A percentile compares a stretch with the other conserved stretches of the same genome.
Conservation (phyloP, 2,113 vertebrate genomes). For the Cygnus buccinator region DNA sequence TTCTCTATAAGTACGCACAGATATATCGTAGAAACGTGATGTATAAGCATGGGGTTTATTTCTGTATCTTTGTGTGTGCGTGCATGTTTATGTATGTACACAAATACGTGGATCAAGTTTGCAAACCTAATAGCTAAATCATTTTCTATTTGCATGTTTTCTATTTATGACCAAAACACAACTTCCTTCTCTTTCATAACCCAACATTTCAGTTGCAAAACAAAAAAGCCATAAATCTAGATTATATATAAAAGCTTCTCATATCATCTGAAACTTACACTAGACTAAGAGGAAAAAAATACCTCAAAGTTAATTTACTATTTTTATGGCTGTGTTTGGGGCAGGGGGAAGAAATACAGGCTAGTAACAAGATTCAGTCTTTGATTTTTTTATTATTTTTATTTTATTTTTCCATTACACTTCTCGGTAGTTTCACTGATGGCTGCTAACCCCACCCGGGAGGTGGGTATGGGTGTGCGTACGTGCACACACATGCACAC, state of each 20-base stretch:
- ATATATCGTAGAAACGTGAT: background rate
- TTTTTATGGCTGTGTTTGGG: background rate
- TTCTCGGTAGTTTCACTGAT: background rate
- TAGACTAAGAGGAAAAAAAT: background rate
- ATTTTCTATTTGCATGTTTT: slow-evolving; percentile 13
- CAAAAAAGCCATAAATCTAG: slow-evolving; percentile 20
- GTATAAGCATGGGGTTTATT: background rate
- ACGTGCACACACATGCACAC: background rate
- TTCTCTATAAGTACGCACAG: background rate
- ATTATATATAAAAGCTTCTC: slow-evolving; percentile 3
- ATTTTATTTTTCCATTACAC: background rate
- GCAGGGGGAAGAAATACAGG: background rate
- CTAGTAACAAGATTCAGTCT: background rate
- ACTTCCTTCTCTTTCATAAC: slow-evolving; percentile 25
- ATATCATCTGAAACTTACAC: background rate
- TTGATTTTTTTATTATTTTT: background rate
- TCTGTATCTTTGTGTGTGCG: background rate
- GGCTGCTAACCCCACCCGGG: background rate
- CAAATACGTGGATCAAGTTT: background rate
- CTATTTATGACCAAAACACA: slow-evolving; percentile 18
- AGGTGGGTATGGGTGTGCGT: background rate
- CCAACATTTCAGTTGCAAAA: background rate
- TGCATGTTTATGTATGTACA: background rate
- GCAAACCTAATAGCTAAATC: slow-evolving; percentile 2
- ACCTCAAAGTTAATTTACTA: slow-evolving; percentile 32